Base-by-base conservation (phyloP, 37 sponge, comb jelly and placozoan genomes). In the Axinella damicornis region DNA sequence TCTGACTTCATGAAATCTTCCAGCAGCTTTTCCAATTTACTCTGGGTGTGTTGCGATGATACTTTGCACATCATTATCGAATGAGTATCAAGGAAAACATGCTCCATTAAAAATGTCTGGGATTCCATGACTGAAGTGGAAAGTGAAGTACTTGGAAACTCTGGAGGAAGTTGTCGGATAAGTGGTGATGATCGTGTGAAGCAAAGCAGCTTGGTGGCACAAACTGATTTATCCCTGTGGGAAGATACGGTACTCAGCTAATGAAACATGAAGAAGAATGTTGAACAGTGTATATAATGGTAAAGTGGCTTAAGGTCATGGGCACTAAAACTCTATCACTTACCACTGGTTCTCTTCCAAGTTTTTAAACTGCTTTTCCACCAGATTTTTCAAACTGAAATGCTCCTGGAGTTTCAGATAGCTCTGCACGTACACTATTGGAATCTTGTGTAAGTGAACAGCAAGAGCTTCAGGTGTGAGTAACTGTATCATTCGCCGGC, bases 321-420 rank as follows among this genome's bases (percentile, higher is more conserved):
- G 46, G 46, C 9, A 46, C 46, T 46, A 46, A n/a, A n/a, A n/a
- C n/a, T n/a, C n/a, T n/a, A n/a, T 12, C 9, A 46, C n/a, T 46
- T 46, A 46, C 46, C 46, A 46, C 46, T 46, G 46, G 9, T 46
- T 46, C 9, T 46, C 46, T 46, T 46, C 9, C 46, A 46, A 46
- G 16, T 37, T 25, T 1, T 21, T 1, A 21, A 62, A 2, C 18
- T 78, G 63, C 19, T 70, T 71, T 13, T 39, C 61, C 12, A 92
- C 55, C 41, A 92, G 37, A 24, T 83, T 73, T 22, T 85, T 86
- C 40, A 93, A 53, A 52, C 78, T 70, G 57, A 93, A 93, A 60
- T 93, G 94, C 33, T 36, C 64, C 78, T 93, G 94, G 53, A 83
- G 75, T 0, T 61, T 70, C 17, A 93, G 76, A 79, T 93, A 93